phyloP scores from a whole-genome alignment of 2,888 invertebrate genomes.

The Hemaris fuciformis region DNA sequence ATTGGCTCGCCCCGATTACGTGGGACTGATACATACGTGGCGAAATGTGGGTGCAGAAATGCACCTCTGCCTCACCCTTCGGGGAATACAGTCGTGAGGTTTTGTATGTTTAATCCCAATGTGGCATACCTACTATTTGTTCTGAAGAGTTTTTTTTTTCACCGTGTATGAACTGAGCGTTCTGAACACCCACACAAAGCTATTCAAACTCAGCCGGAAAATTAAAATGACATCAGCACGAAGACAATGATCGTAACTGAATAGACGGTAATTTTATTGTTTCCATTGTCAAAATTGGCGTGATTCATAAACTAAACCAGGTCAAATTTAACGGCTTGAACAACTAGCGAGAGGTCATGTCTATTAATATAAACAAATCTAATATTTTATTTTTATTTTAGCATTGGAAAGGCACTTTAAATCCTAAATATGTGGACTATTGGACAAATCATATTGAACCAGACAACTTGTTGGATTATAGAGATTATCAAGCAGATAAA shows the following conservation, averaged over 20 bases:
- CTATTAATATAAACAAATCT: neutral
- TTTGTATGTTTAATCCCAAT: no score
- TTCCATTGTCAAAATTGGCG: neutral
- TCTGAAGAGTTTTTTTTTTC: no score
- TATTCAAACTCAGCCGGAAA: neutral
- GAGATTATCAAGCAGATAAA: slow-evolving; percentile 59
- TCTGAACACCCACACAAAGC: neutral
- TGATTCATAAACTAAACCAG: slow-evolving; percentile 7
- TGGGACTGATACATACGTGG: no score
- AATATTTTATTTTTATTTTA: slow-evolving; percentile 37
- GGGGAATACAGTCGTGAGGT: no score
- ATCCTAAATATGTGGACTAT: slow-evolving; percentile 57
- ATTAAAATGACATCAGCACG: slow-evolving; percentile 4
- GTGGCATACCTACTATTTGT: no score
- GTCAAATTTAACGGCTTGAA: neutral
- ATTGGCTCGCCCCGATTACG: no score
- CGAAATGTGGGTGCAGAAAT: no score
- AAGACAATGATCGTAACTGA: slow-evolving; percentile 3
- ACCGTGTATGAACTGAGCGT: neutral
- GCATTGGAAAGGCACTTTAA: slow-evolving; percentile 78
- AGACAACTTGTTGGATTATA: slow-evolving; percentile 64
- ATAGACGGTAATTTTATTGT: neutral
- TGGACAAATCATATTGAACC: slow-evolving; percentile 75
- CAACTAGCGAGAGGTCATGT: neutral
- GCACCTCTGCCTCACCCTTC: no score